A percentile compares a stretch with the other conserved stretches of the same genome.
phyloP scores from a whole-genome alignment of 2,888 invertebrate species.

The Dinocampus coccinellae region DNA sequence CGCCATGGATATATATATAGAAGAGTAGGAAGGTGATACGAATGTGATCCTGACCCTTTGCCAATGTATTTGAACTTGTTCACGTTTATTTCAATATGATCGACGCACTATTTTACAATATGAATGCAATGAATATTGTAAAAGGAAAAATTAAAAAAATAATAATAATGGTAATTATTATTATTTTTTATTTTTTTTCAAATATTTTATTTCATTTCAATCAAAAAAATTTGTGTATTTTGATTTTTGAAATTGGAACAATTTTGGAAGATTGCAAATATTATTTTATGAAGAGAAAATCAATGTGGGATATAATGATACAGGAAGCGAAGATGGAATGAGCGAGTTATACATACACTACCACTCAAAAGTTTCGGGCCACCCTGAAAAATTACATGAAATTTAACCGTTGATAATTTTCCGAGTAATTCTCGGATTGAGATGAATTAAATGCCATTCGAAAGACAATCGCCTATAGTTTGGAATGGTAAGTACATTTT shows the following conservation, averaged over 20 bases:
- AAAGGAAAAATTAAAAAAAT: background rate
- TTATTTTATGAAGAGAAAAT: slow-evolving; percentile 7
- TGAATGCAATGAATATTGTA: background rate
- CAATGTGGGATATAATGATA: background rate
- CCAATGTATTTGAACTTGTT: background rate
- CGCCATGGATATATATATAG: slow-evolving; percentile 6
- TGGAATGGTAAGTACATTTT: no score
- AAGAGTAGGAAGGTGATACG: background rate
- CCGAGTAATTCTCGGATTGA: no score
- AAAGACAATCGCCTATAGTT: no score
- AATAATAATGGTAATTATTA: background rate
- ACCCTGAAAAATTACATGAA: no score
- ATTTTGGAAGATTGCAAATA: slow-evolving; percentile 22
- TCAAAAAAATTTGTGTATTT: background rate
- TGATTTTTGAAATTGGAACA: background rate
- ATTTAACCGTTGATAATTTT: no score
- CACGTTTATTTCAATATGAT: background rate
- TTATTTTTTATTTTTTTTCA: background rate
- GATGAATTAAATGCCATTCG: no score
- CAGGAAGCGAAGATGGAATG: slow-evolving; percentile 20
- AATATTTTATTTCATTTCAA: background rate
- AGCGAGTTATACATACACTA: background rate
- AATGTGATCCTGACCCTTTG: background rate
- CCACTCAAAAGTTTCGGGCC: no score
- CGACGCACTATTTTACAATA: background rate